phyloP scores from a whole-genome alignment of 2,888 invertebrate genomes.

The Deroplatys truncata region DNA sequence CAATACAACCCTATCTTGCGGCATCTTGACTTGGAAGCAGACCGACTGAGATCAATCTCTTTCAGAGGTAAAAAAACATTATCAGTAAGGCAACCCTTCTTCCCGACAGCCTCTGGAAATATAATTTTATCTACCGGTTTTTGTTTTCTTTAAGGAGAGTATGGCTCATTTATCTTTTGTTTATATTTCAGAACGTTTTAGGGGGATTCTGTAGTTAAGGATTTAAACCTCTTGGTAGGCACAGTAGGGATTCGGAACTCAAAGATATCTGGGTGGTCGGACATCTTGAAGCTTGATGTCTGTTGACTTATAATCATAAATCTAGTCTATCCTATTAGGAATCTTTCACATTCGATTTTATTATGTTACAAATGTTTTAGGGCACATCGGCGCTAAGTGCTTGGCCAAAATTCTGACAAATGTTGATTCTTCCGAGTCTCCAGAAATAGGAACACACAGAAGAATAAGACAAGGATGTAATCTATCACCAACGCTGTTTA shows the following conservation, averaged over 20 bases:
- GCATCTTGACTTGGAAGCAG: background rate
- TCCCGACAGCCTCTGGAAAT: background rate
- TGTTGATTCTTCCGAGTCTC: too few species aligned
- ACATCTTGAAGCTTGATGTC: background rate
- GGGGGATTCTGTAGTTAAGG: background rate
- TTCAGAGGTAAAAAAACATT: background rate
- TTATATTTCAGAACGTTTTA: background rate
- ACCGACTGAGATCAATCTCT: background rate
- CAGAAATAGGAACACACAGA: too few species aligned
- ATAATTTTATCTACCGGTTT: background rate
- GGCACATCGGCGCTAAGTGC: too few species aligned
- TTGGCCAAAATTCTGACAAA: too few species aligned
- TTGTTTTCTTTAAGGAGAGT: background rate
- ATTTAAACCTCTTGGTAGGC: background rate
- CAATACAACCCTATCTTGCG: background rate
- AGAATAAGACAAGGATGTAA: too few species aligned
- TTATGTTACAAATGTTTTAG: too few species aligned
- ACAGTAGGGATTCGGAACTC: background rate
- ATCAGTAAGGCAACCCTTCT: background rate
- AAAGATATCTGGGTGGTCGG: background rate
- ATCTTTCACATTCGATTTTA: too few species aligned
- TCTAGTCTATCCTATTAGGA: too few species aligned
- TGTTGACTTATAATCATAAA: background rate
- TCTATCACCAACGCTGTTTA: too few species aligned
- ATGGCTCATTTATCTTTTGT: background rate